Evolutionary conservation across 2,888 invertebrate genomes (phyloP).

Genomic region (Rhorus exstirpatorius): DNA sequence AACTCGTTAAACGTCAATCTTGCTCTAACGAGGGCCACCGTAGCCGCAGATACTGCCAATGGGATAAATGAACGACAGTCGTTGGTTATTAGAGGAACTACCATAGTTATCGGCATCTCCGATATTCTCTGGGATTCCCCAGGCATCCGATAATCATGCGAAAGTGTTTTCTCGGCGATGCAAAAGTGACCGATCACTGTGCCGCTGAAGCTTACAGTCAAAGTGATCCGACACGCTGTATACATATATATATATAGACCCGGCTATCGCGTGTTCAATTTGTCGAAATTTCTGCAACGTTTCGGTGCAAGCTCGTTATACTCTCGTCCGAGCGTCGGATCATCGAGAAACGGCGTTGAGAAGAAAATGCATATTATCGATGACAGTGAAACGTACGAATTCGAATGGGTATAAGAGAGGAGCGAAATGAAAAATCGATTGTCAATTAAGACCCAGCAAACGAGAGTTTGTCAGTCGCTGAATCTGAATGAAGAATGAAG

Average conservation of each 20-base stretch:
- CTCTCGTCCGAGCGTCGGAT: background rate
- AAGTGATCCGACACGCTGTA: slow-evolving; percentile 2
- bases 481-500: background rate
- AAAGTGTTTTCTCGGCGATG: background rate
- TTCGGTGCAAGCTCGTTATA: slow-evolving; percentile 3
- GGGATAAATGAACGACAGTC: background rate
- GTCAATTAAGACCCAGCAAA: background rate
- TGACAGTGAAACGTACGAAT: background rate
- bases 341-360: slow-evolving; percentile 8
- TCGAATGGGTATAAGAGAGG: background rate
- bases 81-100: background rate
- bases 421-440: slow-evolving; percentile 6
- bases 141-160: background rate
- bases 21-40: slow-evolving; percentile 26
- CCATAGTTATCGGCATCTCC: slow-evolving; percentile 6
- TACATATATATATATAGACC: background rate
- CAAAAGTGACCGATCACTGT: background rate
- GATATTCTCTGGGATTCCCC: background rate
- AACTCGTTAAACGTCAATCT: slow-evolving; percentile 22
- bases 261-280: background rate
- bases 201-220: background rate
- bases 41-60: slow-evolving; percentile 6
- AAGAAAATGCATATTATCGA: slow-evolving; percentile 4
- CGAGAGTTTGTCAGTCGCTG: background rate
- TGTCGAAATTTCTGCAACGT: slow-evolving; percentile 12